Percentiles rank a stretch among this genome's conserved stretches.
Conservation (phyloP, 2,113 vertebrate species). For the Rhinopomastus cyanomelas region DNA sequence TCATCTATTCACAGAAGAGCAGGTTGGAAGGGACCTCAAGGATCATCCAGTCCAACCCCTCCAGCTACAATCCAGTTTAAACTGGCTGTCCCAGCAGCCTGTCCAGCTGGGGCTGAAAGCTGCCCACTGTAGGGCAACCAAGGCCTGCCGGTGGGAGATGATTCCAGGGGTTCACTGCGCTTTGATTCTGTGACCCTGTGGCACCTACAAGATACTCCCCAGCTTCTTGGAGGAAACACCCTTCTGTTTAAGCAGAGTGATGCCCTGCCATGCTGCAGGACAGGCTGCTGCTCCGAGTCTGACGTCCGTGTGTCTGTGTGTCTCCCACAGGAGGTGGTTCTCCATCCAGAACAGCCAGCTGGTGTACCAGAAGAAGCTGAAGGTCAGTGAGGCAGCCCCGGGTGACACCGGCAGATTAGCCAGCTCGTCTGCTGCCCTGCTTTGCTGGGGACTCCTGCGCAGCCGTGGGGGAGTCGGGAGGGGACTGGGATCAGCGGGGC, state of each 20-base stretch:
- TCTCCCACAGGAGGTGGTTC: constrained; percentile 89
- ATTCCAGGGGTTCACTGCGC: too few relatives aligned
- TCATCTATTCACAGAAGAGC: too few relatives aligned
- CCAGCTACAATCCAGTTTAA: too few relatives aligned
- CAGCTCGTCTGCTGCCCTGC: not conserved
- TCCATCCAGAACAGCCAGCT: constrained; percentile 99
- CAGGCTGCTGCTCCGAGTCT: not conserved
- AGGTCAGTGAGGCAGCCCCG: constrained; percentile 74
- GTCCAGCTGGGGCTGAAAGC: too few relatives aligned
- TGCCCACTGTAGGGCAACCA: too few relatives aligned
- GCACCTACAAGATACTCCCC: not conserved
- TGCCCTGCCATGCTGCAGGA: not conserved
- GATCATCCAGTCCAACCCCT: too few relatives aligned
- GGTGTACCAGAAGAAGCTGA: constrained; percentile 98
- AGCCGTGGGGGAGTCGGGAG: accelerated
- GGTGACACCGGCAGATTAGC: not conserved
- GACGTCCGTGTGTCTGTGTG: not conserved
- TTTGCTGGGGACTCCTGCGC: not conserved
- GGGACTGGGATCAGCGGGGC: not conserved
- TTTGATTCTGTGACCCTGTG: too few relatives aligned
- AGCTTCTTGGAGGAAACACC: not conserved
- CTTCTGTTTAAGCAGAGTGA: not conserved
- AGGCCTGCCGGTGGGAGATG: too few relatives aligned
- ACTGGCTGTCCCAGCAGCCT: too few relatives aligned
- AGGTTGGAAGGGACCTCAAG: too few relatives aligned